phyloP scores from a whole-genome alignment of 2,113 vertebrate genomes.

The Solea senegalensis region DNA sequence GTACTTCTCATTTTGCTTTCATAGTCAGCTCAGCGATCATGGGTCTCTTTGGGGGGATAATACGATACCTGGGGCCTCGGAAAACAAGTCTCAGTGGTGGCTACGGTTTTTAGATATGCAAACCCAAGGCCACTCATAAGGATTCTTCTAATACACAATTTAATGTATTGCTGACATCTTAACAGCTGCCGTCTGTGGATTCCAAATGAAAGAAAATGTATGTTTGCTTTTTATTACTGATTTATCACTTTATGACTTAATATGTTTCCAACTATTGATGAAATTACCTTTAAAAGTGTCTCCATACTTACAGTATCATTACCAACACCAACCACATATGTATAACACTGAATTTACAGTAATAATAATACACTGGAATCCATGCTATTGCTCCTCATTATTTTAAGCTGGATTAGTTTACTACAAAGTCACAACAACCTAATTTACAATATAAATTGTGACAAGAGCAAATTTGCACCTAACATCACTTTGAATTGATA shows the following conservation, averaged over 20 bases:
- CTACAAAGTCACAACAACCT: no score
- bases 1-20: conserved; percentile 3
- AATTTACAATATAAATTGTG: no score
- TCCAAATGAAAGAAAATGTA: not conserved
- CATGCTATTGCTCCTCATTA: no score
- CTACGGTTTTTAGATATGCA: not conserved
- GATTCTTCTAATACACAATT: not conserved
- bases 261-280: not conserved
- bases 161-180: not conserved
- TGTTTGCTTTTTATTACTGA: not conserved
- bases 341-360: no score
- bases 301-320: no score
- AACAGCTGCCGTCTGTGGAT: not conserved
- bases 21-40: not conserved
- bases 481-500: no score
- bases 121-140: not conserved
- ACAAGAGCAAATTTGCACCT: no score
- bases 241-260: not conserved
- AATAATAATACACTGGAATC: no score
- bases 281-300: not conserved
- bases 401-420: no score
- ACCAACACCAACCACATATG: no score
- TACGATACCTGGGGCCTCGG: not conserved
- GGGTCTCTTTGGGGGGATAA: not conserved
- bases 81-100: not conserved